These are phyloP conservation scores for Hippolais icterina DNA, from an alignment of 2,113 vertebrate genomes.

Conservation along the genomic window DNA sequence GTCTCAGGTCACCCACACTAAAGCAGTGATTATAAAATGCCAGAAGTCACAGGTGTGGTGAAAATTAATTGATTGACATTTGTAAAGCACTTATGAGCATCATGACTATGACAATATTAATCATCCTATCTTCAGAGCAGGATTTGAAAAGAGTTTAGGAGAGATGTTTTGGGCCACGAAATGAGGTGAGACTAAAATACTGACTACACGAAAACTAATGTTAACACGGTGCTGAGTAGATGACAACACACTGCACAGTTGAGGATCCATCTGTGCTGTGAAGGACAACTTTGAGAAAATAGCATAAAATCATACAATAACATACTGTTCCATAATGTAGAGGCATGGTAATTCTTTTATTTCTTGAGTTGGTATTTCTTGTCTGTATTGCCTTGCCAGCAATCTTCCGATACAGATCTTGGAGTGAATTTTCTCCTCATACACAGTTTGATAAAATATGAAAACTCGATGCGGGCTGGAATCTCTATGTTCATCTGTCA, in stretches of 20 bases:
- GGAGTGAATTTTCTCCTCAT: neutral
- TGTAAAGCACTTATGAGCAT: neutral
- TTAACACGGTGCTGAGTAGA: neutral
- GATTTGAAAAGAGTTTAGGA: neutral
- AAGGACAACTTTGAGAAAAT: conserved; percentile 30
- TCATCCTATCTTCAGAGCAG: neutral
- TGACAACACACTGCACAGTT: conserved; percentile 4
- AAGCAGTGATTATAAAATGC: neutral
- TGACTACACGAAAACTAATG: neutral
- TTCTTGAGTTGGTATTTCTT: neutral
- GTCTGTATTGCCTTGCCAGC: neutral
- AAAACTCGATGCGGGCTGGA: neutral
- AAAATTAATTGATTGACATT: neutral
- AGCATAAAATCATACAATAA: conserved; percentile 16
- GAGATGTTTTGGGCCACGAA: neutral
- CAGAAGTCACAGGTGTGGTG: neutral
- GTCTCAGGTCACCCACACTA: neutral
- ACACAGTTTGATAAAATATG: neutral
- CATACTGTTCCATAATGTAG: conserved; percentile 22
- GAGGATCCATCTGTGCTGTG: conserved; percentile 61
- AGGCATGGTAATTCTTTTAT: neutral
- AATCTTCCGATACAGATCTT: neutral
- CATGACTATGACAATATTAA: neutral
- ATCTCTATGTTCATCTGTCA: neutral
- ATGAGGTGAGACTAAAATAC: neutral